These are phyloP conservation scores for Epinephelus malabaricus DNA, from an alignment of 2,797 vertebrate genomes.

Conservation along the genomic window DNA sequence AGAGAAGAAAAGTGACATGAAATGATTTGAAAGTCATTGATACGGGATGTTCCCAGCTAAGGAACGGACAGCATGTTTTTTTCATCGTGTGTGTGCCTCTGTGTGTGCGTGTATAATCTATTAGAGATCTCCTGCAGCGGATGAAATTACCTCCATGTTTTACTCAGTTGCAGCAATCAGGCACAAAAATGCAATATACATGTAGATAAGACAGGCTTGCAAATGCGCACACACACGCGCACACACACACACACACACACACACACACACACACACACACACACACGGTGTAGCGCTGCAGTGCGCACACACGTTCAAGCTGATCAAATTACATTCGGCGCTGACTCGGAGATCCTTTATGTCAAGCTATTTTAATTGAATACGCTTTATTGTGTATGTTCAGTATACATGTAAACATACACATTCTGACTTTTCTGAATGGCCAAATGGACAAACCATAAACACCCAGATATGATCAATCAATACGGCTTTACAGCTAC, in stretches of 20 bases:
- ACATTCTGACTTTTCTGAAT: conserved; percentile 15
- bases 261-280: too few species aligned
- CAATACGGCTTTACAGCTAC: background rate
- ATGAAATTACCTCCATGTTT: conserved; percentile 99
- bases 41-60: conserved; percentile 94
- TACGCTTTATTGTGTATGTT: conserved; percentile 44
- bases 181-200: conserved; percentile 93
- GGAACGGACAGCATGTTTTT: conserved; percentile 85
- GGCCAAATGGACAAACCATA: background rate
- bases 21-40: conserved; percentile 97
- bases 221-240: conserved; percentile 31
- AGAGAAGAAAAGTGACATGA: conserved; percentile 72
- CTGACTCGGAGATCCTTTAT: conserved; percentile 53
- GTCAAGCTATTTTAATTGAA: conserved; percentile 57
- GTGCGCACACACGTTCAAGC: conserved; percentile 10
- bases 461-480: conserved; percentile 20
- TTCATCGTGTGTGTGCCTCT: conserved; percentile 69
- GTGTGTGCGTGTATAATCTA: conserved; percentile 73
- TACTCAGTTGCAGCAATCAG: conserved; percentile 99
- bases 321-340: conserved; percentile 63
- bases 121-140: conserved; percentile 95
- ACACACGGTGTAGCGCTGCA: background rate
- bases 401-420: conserved; percentile 16
- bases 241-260: too few species aligned
- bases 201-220: conserved; percentile 87